Evolutionary conservation across 1,140 invertebrate genomes (phyloP), one percentile per base, ranked within the genome.

Genomic region (Seison nebaliae): DNA sequence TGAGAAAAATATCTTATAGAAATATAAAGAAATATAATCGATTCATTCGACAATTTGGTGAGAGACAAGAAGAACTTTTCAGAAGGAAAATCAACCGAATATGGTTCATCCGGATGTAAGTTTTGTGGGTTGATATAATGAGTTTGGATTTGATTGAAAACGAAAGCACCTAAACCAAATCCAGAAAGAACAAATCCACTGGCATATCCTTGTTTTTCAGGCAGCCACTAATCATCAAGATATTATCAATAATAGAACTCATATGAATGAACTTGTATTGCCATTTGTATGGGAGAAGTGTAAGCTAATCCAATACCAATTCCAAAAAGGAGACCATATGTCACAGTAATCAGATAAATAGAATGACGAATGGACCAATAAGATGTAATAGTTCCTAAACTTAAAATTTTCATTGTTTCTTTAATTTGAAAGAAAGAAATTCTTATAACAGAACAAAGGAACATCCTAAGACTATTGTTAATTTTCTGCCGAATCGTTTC

Each of bases 71-170:
- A 4, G 29, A 30, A 38, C 36, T 38, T 38, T 32, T 38, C 36
- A 23, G 29, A 14, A 6, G 36, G 36, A 30, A 12, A 20, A 14
- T 30, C 26, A 14, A 8, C 5, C 17, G 36, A 38, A 28, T 38
- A 38, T 14, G 36, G 36, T 18, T 38, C 31, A 17, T 48, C 46
- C 3, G 56, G 44, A 18, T 43, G 30, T 22, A 48, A 36, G 43
- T 63, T 62, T 6, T 54, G 19, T 16, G 60, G 61, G 46, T 63
- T 63, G 4, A 63, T 46, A 36, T 48, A 60, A 5, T 45, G 45
- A 6, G 57, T 62, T 42, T 62, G 57, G 23, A 62, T 43, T 33
- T 49, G 51, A 37, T 58, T 53, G 45, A 60, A 57, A 32, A 59
- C 48, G 35, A 60, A 51, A 6, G 57, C 50, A 26, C 60, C 57